Evolutionary conservation across 2,797 vertebrate species (phyloP).

Genomic region (Heterohyrax brucei): DNA sequence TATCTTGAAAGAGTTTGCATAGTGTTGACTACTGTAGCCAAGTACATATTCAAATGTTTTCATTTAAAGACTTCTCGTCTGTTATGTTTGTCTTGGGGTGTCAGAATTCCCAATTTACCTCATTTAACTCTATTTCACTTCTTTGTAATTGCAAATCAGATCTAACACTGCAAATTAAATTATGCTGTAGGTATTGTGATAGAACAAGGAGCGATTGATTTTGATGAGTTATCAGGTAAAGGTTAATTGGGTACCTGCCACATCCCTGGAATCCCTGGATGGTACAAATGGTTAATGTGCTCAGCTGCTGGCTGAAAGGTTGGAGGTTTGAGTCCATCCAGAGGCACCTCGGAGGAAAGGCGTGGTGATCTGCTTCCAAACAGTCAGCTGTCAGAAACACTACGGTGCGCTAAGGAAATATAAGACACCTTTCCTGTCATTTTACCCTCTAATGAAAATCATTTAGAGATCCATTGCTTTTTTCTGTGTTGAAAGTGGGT

Average conservation of each 20-base stretch:
- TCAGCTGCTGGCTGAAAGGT: background rate
- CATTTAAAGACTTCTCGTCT: conserved; percentile 13
- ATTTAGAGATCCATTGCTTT: background rate
- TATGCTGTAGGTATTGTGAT: conserved; percentile 14
- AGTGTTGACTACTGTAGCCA: conserved; percentile 17
- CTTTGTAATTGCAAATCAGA: conserved; percentile 60
- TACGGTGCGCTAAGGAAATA: background rate
- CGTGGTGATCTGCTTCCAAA: too few species aligned
- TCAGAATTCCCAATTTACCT: conserved; percentile 22
- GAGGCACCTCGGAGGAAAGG: too few species aligned
- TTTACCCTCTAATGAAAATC: background rate
- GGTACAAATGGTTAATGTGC: background rate
- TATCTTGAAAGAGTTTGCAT: conserved; percentile 51
- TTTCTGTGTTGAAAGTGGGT: background rate
- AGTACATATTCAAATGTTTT: conserved; percentile 49
- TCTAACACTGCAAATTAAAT: conserved; percentile 25
- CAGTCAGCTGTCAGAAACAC: too few species aligned
- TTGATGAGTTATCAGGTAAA: conserved; percentile 37
- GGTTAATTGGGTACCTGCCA: background rate
- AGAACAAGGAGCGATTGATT: conserved; percentile 21
- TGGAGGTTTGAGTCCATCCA: background rate
- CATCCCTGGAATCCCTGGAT: background rate
- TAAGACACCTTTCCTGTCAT: background rate
- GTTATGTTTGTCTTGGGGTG: conserved; percentile 30
- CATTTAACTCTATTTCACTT: conserved; percentile 47